phyloP scores from a whole-genome alignment of 2,797 vertebrate species.

The Adelosebastes latens region DNA sequence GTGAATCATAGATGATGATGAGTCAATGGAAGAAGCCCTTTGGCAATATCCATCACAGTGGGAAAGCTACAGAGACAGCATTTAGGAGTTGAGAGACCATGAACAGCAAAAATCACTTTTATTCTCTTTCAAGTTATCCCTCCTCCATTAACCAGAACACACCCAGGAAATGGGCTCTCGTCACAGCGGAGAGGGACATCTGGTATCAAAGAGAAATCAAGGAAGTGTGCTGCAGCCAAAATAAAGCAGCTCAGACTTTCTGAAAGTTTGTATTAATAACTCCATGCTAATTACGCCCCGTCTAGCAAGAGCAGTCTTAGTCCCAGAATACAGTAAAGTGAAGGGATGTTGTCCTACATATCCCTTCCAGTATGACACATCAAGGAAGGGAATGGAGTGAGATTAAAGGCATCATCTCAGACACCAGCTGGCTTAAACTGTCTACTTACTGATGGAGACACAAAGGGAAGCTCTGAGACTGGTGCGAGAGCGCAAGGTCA shows the following conservation, averaged over 20 bases:
- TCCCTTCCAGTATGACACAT: conserved; percentile 52
- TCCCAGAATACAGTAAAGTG: conserved; percentile 57
- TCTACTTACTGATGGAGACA: conserved; percentile 48
- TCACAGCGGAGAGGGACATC: conserved; percentile 50
- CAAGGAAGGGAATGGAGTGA: conserved; percentile 42
- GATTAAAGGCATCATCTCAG: conserved; percentile 61
- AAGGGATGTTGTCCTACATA: conserved; percentile 68
- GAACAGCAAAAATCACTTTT: conserved; percentile 42
- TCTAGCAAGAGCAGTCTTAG: conserved; percentile 42
- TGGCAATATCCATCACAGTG: conserved; percentile 27
- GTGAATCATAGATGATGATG: conserved; percentile 48
- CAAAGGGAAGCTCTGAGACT: conserved; percentile 40
- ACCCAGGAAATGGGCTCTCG: conserved; percentile 32
- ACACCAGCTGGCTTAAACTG: conserved; percentile 59
- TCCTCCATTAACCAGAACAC: conserved; percentile 30
- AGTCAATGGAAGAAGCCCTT: conserved; percentile 40
- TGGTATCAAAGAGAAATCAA: conserved; percentile 55
- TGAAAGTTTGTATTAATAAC: conserved; percentile 65
- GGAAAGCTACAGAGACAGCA: conserved; percentile 11
- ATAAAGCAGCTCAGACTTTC: conserved; percentile 49
- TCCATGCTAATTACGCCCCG: conserved; percentile 61
- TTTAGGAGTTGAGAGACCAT: conserved; percentile 34
- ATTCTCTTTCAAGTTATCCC: conserved; percentile 38
- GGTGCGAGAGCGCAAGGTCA: conserved; percentile 20
- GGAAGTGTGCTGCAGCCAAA: conserved; percentile 48